phyloP scores from a whole-genome alignment of 2,113 vertebrate species.

The Chlamydotis undulata region DNA sequence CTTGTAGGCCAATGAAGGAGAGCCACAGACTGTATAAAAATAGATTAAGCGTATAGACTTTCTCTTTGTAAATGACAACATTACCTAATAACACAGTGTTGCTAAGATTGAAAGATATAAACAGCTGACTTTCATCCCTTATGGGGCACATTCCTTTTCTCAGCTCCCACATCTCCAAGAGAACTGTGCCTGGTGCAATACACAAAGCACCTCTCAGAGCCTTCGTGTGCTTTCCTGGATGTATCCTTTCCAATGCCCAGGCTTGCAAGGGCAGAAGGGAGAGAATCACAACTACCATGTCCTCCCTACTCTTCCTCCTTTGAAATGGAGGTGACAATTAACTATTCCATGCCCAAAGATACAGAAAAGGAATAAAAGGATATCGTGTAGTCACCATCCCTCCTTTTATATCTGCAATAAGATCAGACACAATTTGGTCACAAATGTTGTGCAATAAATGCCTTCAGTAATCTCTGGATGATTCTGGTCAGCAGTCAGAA shows the following conservation, averaged over 20 bases:
- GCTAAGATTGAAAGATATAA: neutral
- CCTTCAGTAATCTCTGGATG: neutral
- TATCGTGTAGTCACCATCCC: fast-evolving
- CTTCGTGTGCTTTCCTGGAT: neutral
- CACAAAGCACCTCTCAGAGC: neutral
- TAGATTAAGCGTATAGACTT: neutral
- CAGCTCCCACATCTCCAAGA: neutral
- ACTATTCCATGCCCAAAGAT: neutral
- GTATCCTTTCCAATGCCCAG: neutral
- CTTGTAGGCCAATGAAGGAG: neutral
- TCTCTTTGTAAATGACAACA: neutral
- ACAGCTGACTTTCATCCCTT: neutral
- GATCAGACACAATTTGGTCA: neutral
- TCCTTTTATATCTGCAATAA: neutral
- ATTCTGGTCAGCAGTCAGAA: neutral
- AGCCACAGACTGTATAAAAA: neutral
- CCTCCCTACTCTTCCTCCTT: neutral
- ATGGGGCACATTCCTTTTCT: neutral
- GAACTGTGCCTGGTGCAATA: neutral
- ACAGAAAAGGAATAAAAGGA: neutral
- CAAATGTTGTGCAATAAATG: neutral
- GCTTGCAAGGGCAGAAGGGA: neutral
- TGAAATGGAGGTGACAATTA: neutral
- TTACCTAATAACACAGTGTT: neutral
- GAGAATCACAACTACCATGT: fast-evolving